Conservation (phyloP, 2,113 vertebrate genomes). For the Anas platyrhynchos region DNA sequence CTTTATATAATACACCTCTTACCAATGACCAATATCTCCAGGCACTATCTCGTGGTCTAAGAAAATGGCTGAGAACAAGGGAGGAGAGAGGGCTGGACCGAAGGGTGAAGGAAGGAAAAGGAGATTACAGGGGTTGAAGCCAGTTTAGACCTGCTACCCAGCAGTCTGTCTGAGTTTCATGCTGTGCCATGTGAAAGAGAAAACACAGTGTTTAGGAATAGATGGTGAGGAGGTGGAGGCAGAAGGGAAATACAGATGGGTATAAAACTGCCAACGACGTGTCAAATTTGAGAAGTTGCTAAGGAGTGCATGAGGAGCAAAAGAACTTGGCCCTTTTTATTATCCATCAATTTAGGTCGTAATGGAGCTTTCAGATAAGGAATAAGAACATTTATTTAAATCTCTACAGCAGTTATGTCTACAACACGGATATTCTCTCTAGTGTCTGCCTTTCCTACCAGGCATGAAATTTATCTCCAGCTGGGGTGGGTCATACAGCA, state of each 20-base stretch:
- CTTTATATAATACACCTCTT: not conserved
- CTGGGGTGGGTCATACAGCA: not conserved
- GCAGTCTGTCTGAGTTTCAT: not conserved
- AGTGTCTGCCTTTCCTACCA: not conserved
- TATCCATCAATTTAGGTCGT: not conserved
- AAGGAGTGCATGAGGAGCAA: not conserved
- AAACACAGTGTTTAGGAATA: not conserved
- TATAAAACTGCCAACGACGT: not conserved
- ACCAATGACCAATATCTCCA: not conserved
- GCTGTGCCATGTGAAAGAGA: not conserved
- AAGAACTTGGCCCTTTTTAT: not conserved
- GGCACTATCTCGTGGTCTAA: not conserved
- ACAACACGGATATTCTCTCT: not conserved
- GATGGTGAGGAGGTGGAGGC: constrained; percentile 3
- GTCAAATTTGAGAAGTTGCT: not conserved
- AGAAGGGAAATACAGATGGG: constrained; percentile 26
- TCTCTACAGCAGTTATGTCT: not conserved
- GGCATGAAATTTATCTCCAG: not conserved
- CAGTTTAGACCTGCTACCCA: not conserved
- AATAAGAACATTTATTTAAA: not conserved
- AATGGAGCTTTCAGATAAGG: not conserved
- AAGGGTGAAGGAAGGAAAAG: not conserved
- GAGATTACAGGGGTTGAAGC: not conserved
- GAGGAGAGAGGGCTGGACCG: not conserved
- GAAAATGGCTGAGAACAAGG: not conserved